Conservation (phyloP, 1,140 invertebrate genomes). For the Caenorhabditis briggsae region DNA sequence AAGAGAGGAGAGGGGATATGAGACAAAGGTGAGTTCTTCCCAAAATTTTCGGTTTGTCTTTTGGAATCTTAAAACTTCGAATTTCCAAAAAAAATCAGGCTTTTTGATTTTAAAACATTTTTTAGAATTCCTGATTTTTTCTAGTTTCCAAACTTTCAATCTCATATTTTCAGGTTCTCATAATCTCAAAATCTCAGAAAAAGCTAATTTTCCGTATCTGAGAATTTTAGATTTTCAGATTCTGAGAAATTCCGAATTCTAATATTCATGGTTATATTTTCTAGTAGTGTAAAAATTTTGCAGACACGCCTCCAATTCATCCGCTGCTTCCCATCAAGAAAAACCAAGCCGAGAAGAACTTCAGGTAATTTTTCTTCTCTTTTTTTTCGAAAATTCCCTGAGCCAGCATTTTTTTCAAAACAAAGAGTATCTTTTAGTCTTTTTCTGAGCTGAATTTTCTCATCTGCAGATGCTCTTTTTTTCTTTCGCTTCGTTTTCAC, state of each 20-base stretch:
- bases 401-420: no score
- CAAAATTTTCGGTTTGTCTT: not conserved
- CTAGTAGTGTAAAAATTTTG: not conserved
- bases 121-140: no score
- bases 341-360: slow-evolving; percentile 30
- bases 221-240: no score
- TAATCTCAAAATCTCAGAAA: no score
- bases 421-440: not conserved
- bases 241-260: no score
- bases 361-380: slow-evolving; percentile 29
- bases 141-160: no score
- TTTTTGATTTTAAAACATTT: no score
- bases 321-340: slow-evolving; percentile 36
- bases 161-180: no score
- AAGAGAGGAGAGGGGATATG: slow-evolving; percentile 50
- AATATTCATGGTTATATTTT: no score
- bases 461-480: slow-evolving; percentile 14
- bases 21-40: slow-evolving; percentile 10
- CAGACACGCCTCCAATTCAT: slow-evolving; percentile 58
- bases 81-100: no score
- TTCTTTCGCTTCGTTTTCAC: not conserved
- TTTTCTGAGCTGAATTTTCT: not conserved
- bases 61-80: no score
- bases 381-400: not conserved
- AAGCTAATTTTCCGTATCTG: no score